Base-by-base conservation (phyloP, 1,140 invertebrate genomes). In the Formica exsecta region DNA sequence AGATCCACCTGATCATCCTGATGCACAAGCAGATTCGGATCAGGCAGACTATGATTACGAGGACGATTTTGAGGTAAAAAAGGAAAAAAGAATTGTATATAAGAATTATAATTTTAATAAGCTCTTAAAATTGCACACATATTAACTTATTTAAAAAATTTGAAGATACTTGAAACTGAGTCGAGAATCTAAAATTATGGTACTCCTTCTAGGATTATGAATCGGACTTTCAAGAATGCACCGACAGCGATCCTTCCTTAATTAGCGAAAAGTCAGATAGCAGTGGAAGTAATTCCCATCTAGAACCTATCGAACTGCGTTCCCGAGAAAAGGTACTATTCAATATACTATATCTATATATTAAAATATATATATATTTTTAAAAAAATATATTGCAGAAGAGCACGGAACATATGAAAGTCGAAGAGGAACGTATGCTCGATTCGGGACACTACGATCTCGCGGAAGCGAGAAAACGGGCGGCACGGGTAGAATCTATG, bases 361-460 rank as follows among this genome's bases (percentile, higher is more conserved):
- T 68, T 4, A 5, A 38, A 13, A 29, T 29, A 29, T 3, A 66
- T 16, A 13, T 8, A 68, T 19, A 38, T n/a, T 44, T 86, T 88
- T 6, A 71, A 7, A n/a, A 41, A 64, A 57, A 76, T 54, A 65
- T 80, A 13, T 90, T 88, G 38, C 38, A 92, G 91, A 87, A 90
- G 66, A 90, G 81, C 76, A 92, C 81, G 7, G 87, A 93, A 68
- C 59, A 87, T 66, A 90, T 88, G 29, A 95, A 94, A 87, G 91
- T 91, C 57, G 96, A 96, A 89, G 96, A 96, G 87, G 97, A 97
- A 88, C 95, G 94, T 70, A 97, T 96, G 96, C 90, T 96, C 48
- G 97, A 97, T 95, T 97, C 97, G 8, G 97, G 97, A 86, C 95
- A 96, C 91, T 97, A 96, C 91, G 97, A 97, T 70, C 90, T 97